phyloP scores from a whole-genome alignment of 2,888 invertebrate species.

The Dicyrtoma fusca region DNA sequence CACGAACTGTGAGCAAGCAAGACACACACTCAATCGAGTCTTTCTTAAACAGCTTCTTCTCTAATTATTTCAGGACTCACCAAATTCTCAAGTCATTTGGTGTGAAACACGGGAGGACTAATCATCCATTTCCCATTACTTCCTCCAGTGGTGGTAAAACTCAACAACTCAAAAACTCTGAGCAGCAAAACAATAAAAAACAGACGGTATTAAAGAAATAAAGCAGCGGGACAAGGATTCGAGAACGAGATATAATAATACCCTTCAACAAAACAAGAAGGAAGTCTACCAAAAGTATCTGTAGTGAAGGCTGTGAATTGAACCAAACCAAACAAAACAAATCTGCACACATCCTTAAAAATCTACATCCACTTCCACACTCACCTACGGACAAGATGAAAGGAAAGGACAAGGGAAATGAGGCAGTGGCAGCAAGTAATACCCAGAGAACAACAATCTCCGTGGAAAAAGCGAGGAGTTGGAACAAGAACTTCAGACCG shows the following conservation, averaged over 20 bases:
- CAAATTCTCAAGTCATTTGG: constrained; percentile 3
- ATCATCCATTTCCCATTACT: not conserved
- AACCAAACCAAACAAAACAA: too few species aligned
- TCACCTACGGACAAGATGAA: too few species aligned
- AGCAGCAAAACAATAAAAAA: not conserved
- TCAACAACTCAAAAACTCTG: not conserved
- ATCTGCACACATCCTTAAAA: constrained; percentile 4
- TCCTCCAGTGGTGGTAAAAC: not conserved
- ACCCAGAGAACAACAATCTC: not conserved
- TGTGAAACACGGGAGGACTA: constrained; percentile 5
- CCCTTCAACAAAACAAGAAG: too few species aligned
- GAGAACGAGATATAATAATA: too few species aligned
- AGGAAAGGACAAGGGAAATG: not conserved
- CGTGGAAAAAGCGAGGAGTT: not conserved
- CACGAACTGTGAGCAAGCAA: not conserved
- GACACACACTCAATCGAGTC: not conserved
- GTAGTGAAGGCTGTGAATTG: too few species aligned
- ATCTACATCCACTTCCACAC: not conserved
- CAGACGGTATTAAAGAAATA: not conserved
- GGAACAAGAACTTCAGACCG: constrained; percentile 1
- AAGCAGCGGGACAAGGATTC: too few species aligned
- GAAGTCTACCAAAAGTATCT: too few species aligned
- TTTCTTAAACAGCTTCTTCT: not conserved
- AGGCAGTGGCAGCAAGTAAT: not conserved
- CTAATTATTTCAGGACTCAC: constrained; percentile 19